Base-by-base conservation (phyloP, 1,140 invertebrate species). In the Solenopsis invicta region DNA sequence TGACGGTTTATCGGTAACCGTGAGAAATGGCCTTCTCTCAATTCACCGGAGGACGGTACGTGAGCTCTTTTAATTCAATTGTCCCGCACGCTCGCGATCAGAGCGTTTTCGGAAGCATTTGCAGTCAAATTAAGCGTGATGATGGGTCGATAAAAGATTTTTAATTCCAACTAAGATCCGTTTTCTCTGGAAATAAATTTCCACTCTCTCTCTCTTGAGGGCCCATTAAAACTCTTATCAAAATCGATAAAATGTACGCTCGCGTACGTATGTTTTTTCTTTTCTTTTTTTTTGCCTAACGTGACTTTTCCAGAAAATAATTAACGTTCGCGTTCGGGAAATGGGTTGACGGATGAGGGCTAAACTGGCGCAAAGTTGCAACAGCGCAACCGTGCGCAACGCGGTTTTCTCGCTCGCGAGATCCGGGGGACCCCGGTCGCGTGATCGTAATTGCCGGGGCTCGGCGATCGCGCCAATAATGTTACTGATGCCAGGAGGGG, bases 281-380 rank as follows among this genome's bases (percentile, higher is more conserved):
- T 41, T 6, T 29, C 21, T 16, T 48, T 16, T 48, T 69, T 16
- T 37, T 18, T 18, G 50, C 64, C n/a, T 82, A 72, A 82, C 80
- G 80, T 74, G 80, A 84, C 80, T 74, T 74, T 74, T 84, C 80
- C 52, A 50, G 69, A 84, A 84, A 84, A 84, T 74, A 84, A 84
- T 84, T 84, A 74, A 74, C 69, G 69, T 29, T 84, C 69, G 69
- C 80, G 80, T 50, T 69, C 80, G 67, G 67, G 41, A 82, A 82
- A 59, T 82, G 67, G 67, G 80, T 82, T 74, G 80, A 82, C 80
- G 67, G 52, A 82, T 74, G 80, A 74, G 67, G 78, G 67, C 67
- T 81, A 71, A 81, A 81, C 77, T 56, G 64, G 64, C 66, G 64
- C 78, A 71, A 72, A 71, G 52, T 72, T 52, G 61, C 62, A 45